phyloP scores from a whole-genome alignment of 2,113 vertebrate genomes.

The Sphyrna mokarran region DNA sequence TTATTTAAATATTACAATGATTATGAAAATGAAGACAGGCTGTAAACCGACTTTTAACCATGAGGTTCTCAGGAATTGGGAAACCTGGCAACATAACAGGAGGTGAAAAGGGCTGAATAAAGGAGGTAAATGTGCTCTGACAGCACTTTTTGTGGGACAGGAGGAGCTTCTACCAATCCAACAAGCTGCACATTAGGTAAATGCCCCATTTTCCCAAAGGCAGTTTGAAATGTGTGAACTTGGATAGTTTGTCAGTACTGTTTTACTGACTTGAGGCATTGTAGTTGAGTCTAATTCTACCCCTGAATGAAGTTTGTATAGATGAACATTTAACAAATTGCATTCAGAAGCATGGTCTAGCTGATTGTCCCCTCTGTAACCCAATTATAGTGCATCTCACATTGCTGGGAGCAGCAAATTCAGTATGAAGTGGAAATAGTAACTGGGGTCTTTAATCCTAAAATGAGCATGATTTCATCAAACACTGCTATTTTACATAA shows the following conservation, averaged over 20 bases:
- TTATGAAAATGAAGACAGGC: too few species aligned
- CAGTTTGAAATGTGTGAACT: not conserved
- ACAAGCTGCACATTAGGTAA: not conserved
- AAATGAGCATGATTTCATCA: not conserved
- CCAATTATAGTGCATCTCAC: not conserved
- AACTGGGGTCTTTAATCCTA: not conserved
- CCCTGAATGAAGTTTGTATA: not conserved
- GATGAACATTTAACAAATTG: not conserved
- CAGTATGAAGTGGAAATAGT: not conserved
- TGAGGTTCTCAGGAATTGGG: too few species aligned
- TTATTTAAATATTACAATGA: too few species aligned
- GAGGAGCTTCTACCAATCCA: not conserved
- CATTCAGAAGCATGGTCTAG: too few species aligned
- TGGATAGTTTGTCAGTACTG: not conserved
- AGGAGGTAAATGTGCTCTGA: too few species aligned
- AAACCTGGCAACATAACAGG: too few species aligned
- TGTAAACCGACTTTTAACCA: too few species aligned
- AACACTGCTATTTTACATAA: not conserved
- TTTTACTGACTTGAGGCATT: not conserved
- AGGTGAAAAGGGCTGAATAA: too few species aligned
- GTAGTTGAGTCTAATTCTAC: not conserved
- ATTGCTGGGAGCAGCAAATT: not conserved
- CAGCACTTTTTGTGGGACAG: too few species aligned
- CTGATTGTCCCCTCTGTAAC: not conserved
- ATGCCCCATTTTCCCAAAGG: not conserved